Evolutionary conservation across 2,888 invertebrate genomes (phyloP).

Genomic region (Nipponacmea schrenckii): DNA sequence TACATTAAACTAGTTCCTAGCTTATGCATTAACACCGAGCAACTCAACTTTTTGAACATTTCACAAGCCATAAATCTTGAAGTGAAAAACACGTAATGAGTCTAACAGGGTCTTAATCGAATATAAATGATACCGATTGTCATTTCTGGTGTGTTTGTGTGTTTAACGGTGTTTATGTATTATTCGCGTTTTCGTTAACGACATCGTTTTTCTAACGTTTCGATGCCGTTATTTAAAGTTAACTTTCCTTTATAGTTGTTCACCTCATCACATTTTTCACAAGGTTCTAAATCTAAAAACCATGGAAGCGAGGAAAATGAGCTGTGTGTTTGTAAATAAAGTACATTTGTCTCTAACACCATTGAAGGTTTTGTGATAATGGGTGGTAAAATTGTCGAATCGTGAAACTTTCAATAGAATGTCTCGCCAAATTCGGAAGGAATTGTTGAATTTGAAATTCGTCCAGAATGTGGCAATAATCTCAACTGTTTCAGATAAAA

Average conservation of each 20-base stretch:
- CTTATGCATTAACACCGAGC: too few relatives aligned
- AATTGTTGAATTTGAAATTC: slow-evolving; percentile 6
- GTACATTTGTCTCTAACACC: too few relatives aligned
- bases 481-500: slow-evolving; percentile 2
- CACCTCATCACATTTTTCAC: too few relatives aligned
- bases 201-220: not conserved
- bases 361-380: not conserved
- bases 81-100: slow-evolving; percentile 5
- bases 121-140: slow-evolving; percentile 5
- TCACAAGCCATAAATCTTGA: slow-evolving; percentile 4
- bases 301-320: too few relatives aligned
- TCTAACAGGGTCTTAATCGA: not conserved
- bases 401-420: slow-evolving; percentile 2
- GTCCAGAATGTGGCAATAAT: slow-evolving; percentile 4
- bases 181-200: not conserved
- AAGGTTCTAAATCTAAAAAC: too few relatives aligned
- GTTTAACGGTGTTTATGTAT: slow-evolving; percentile 5
- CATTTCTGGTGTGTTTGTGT: slow-evolving; percentile 1
- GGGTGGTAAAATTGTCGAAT: not conserved
- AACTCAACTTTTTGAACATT: not conserved
- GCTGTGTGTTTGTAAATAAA: too few relatives aligned
- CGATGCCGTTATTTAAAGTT: not conserved
- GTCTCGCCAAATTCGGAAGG: not conserved
- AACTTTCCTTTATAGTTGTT: not conserved
- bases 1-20: too few relatives aligned